Percentiles rank a stretch among this genome's conserved stretches.
These are phyloP conservation scores for Aspidiotus rigidus DNA, from an alignment of 2,888 invertebrate species.

Conservation along the genomic window DNA sequence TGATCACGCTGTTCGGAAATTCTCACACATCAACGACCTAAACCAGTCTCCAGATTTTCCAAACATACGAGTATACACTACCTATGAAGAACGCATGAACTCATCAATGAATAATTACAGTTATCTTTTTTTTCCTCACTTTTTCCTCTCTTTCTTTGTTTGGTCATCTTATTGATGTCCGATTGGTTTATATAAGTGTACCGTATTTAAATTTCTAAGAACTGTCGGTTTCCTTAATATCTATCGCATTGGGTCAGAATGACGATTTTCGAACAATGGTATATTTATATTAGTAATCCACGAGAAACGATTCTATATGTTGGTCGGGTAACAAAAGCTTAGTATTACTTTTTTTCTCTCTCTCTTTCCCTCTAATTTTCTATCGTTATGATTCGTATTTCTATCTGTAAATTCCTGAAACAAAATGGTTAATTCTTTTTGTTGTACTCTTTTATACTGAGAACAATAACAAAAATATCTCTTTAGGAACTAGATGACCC, in stretches of 20 bases:
- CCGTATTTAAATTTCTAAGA: not conserved
- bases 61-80: too few species aligned
- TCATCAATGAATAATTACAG: constrained; percentile 3
- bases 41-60: not conserved
- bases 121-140: not conserved
- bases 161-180: not conserved
- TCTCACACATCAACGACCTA: too few species aligned
- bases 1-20: too few species aligned
- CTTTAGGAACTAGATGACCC: constrained; percentile 29
- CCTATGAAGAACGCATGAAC: not conserved
- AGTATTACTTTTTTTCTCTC: not conserved
- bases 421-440: constrained; percentile 21
- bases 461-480: constrained; percentile 9
- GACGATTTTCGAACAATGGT: not conserved
- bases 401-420: not conserved
- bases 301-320: not conserved
- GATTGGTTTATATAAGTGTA: not conserved
- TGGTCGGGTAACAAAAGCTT: not conserved
- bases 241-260: not conserved
- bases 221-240: not conserved
- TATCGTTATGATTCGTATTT: not conserved
- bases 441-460: constrained; percentile 19
- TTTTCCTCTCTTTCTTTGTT: constrained; percentile 4
- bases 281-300: not conserved
- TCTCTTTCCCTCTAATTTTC: not conserved